Evolutionary conservation across 2,888 invertebrate genomes (phyloP).

Genomic region (Cataglyphis livida): DNA sequence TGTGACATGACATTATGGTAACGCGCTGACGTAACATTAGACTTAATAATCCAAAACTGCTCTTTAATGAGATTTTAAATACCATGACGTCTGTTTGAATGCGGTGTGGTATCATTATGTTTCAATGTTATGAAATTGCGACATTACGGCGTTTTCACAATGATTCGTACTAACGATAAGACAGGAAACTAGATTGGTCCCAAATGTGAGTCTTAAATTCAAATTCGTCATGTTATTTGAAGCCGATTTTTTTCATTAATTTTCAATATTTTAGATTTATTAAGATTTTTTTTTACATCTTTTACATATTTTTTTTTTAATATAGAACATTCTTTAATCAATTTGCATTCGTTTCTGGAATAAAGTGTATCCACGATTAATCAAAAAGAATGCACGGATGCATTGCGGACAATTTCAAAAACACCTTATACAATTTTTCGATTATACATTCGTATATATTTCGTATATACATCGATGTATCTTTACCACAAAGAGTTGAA

Average conservation of each 20-base stretch:
- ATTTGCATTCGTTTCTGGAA: neutral
- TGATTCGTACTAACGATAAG: neutral
- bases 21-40: neutral
- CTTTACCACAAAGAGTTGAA: neutral
- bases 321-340: neutral
- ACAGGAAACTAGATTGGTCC: neutral
- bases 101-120: neutral
- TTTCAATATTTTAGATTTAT: neutral
- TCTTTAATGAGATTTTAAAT: slow-evolving; percentile 42
- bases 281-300: neutral
- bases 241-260: neutral
- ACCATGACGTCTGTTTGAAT: neutral
- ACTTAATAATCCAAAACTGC: neutral
- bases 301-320: neutral
- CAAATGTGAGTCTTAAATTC: neutral
- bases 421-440: neutral
- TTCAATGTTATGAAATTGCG: slow-evolving; percentile 6
- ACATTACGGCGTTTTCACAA: slow-evolving; percentile 2
- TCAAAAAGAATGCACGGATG: neutral
- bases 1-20: neutral
- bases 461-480: neutral
- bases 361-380: neutral
- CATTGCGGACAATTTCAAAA: neutral
- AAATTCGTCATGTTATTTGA: neutral
- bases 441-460: no score